Base-by-base conservation (phyloP, 1,140 invertebrate species). In the Elymnias hypermnestra region DNA sequence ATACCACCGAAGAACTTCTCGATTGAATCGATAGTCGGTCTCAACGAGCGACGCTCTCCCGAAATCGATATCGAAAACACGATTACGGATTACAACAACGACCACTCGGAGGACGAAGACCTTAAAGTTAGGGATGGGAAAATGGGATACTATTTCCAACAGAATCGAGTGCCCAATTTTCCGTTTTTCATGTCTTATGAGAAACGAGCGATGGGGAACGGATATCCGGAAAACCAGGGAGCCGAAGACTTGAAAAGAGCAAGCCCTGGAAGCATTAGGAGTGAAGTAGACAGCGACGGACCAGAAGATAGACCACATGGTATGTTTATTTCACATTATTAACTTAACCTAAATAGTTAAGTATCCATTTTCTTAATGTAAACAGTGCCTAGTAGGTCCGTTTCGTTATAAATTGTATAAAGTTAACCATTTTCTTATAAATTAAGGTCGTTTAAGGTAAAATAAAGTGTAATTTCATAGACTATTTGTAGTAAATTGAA, bases 181-280 rank as follows among this genome's bases (percentile, higher is more conserved):
- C 77, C 81, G 15, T 84, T 82, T 50, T 84, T 78, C 44, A 82
- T 84, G 81, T 71, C 73, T 0, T 82, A 82, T 40, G 77, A 82
- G 4, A 84, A 81, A 36, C 57, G 74, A 42, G 40, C 44, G 5
- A 53, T 66, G 54, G 48, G 36, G 12, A 59, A 52, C 47, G 62
- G 61, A 6, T 63, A 68, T 44, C 43, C 63, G 44, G 48, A 68
- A 22, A 42, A 57, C 53, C 67, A 69, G 37, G 49, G 50, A 0
- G 53, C 53, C 28, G 77, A 84, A 21, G 81, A 84, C 15, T 1
- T 78, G 58, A 84, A 82, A 58, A 59, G 74, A 23, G 66, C 75
- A 0, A 82, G 77, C 18, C 81, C 81, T 4, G 74, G 69, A 1
- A 84, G 81, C 33, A 60, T 72, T 0, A 60, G 81, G 52, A 84